Evolutionary conservation across 23 tunicate species (phyloP), one percentile per base, ranked within the genome.

Genomic region (Clavelina lepadiformis): DNA sequence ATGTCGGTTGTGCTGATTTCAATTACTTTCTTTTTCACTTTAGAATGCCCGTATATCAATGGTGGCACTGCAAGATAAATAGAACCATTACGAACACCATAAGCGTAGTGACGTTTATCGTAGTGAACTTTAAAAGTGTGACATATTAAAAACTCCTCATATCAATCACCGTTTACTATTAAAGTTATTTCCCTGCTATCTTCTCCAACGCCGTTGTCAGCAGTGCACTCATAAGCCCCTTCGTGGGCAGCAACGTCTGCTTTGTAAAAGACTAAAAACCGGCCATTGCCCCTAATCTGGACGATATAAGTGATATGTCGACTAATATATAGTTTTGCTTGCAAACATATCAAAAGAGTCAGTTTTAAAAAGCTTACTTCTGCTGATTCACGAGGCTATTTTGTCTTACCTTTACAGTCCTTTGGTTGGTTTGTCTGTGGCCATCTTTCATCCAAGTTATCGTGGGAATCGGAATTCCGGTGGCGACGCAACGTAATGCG

Each of bases 391-490:
- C n/a, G n/a, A n/a, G n/a, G n/a, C n/a, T n/a, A n/a, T n/a, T n/a
- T n/a, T n/a, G n/a, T n/a, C n/a, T n/a, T n/a, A n/a, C n/a, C n/a
- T n/a, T n/a, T n/a, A n/a, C n/a, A n/a, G n/a, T n/a, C n/a, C n/a
- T n/a, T n/a, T n/a, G n/a, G n/a, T n/a, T n/a, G n/a, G n/a, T n/a
- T n/a, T n/a, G n/a, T n/a, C n/a, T n/a, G n/a, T 3, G 34, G 4
- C 85, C 91, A 70, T 80, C 91, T 81, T 76, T 86, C 0, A 86
- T 59, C 99, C 99, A 94, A 49, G 82, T 75, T 33, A 94, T 46
- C 38, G 36, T 62, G 34, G 99, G 99, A 36, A 80, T 60, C 35
- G 99, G 99, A 63, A 86, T 86, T 8, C 99, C 99, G 30, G 62
- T 77, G 15, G 91, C 85, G 3, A 77, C 84, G 35, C 99, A 94